phyloP scores from a whole-genome alignment of 2,888 invertebrate species.

The Hipparchia sbordonii region DNA sequence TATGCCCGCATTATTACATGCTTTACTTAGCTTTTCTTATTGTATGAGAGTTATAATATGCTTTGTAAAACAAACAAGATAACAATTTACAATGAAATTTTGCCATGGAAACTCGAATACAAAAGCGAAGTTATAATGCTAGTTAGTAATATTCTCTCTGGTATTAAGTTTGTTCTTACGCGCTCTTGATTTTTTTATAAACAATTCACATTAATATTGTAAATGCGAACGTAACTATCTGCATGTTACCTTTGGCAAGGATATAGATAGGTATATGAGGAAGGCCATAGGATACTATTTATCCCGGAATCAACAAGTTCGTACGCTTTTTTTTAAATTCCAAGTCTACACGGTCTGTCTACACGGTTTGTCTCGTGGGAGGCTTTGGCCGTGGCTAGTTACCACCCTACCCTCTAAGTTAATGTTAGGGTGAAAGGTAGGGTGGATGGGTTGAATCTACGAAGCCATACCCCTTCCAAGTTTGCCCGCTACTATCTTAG shows the following conservation, averaged over 20 bases:
- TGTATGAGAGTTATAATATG: conserved; percentile 14
- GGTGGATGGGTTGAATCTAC: too few species aligned
- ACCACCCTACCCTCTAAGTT: too few species aligned
- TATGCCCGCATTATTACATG: conserved; percentile 27
- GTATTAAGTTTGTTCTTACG: not conserved
- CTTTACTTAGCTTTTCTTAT: conserved; percentile 25
- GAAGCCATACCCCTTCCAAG: too few species aligned
- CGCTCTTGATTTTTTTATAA: not conserved
- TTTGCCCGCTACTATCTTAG: too few species aligned
- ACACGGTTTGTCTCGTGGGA: too few species aligned
- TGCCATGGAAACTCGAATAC: conserved; percentile 12
- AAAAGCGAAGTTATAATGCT: conserved; percentile 7
- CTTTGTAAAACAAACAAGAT: conserved; percentile 22
- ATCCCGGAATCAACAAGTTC: not conserved
- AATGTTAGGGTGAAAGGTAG: too few species aligned
- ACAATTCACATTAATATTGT: not conserved
- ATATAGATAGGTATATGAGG: not conserved
- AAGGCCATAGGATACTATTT: not conserved
- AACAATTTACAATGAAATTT: conserved; percentile 25
- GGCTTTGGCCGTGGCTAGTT: too few species aligned
- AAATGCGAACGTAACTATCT: too few species aligned
- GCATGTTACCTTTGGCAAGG: too few species aligned
- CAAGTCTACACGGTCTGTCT: too few species aligned
- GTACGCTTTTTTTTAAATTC: not conserved
- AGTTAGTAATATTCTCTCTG: too few species aligned